Percentiles rank a stretch among this genome's conserved stretches.
Conservation (phyloP, 2,888 invertebrate genomes). For the Agonopterix subpropinquella region DNA sequence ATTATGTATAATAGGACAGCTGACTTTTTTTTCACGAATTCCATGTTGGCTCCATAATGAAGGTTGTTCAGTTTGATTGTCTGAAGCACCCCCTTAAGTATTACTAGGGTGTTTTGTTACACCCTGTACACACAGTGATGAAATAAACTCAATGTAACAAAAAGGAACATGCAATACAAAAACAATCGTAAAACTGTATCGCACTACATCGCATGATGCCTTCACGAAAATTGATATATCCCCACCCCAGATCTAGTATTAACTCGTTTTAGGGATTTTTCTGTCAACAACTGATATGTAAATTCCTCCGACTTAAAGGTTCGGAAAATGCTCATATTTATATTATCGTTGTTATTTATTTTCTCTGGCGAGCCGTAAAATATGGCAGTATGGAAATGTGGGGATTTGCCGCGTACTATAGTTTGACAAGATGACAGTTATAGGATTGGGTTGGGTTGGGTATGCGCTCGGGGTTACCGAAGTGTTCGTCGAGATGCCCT, state of each 20-base stretch:
- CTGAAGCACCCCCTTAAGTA: no score
- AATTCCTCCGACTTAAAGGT: slow-evolving; percentile 61
- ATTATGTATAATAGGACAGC: no score
- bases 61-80: no score
- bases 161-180: no score
- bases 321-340: slow-evolving; percentile 64
- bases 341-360: slow-evolving; percentile 71
- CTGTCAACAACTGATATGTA: slow-evolving; percentile 71
- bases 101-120: no score
- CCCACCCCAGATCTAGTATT: slow-evolving; percentile 41
- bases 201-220: no score
- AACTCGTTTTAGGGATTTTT: slow-evolving; percentile 52
- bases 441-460: slow-evolving; percentile 28
- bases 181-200: no score
- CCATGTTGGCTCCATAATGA: no score
- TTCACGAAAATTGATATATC: slow-evolving; percentile 31
- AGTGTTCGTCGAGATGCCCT: slow-evolving; percentile 31
- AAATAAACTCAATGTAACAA: no score
- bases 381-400: slow-evolving; percentile 68
- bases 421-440: slow-evolving; percentile 74
- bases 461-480: slow-evolving; percentile 21
- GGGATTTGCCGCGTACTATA: slow-evolving; percentile 61
- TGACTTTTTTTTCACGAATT: no score
- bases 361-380: slow-evolving; percentile 67
- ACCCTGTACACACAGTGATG: no score